These are phyloP conservation scores for Balaenoptera acutorostrata DNA, from an alignment of 2,113 vertebrate genomes.

Conservation along the genomic window DNA sequence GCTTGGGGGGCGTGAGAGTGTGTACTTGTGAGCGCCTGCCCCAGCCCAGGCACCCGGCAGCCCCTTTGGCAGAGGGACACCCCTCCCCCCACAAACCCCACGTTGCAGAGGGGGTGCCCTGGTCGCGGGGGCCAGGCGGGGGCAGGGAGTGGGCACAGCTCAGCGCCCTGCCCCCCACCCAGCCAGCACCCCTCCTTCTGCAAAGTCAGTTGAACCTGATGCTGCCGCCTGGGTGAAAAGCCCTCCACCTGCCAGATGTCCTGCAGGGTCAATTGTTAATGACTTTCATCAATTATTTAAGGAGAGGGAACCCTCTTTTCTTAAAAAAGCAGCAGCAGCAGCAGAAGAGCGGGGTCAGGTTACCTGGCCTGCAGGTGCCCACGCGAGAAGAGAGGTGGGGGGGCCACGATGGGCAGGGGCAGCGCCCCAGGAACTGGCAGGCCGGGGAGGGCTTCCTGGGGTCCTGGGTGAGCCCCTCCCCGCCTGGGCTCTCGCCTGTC, in stretches of 20 bases:
- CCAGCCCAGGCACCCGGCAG: neutral
- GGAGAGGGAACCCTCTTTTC: constrained; percentile 29
- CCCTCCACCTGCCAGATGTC: constrained; percentile 77
- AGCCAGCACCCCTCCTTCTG: neutral
- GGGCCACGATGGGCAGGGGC: neutral
- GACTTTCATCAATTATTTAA: constrained; percentile 79
- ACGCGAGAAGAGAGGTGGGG: neutral
- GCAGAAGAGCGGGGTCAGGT: constrained; percentile 44
- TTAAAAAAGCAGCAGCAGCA: constrained; percentile 17
- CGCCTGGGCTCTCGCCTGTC: neutral
- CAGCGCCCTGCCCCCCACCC: rapidly evolving
- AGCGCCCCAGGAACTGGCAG: neutral
- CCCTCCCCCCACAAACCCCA: neutral
- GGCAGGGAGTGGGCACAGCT: rapidly evolving
- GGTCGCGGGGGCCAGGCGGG: rapidly evolving
- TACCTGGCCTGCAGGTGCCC: constrained; percentile 60
- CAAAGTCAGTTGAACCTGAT: neutral
- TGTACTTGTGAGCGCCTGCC: rapidly evolving
- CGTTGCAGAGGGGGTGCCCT: rapidly evolving
- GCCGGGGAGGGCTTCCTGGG: neutral
- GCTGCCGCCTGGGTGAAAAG: rapidly evolving
- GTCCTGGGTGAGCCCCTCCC: neutral
- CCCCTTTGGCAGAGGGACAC: neutral
- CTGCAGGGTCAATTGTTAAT: constrained; percentile 56
- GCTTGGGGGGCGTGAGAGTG: rapidly evolving